Evolutionary conservation across 1,140 invertebrate species (phyloP).

Genomic region (Doryteuthis pealeii): DNA sequence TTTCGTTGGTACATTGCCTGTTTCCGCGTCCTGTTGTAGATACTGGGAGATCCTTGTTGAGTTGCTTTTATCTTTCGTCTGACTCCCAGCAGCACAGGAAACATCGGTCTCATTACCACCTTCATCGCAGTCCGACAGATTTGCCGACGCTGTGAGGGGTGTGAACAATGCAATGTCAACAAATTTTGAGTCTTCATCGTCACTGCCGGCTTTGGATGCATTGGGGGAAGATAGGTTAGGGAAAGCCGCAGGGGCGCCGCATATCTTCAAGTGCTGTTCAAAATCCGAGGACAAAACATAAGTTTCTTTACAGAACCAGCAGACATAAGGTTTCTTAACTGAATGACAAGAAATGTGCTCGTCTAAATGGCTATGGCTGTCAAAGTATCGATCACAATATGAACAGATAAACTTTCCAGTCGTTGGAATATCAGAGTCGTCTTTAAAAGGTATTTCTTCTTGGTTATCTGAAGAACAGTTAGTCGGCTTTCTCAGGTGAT

Average conservation of each 20-base stretch:
- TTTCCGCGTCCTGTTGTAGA: too few relatives aligned
- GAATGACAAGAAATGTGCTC: not conserved
- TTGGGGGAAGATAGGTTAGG: not conserved
- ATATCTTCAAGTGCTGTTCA: not conserved
- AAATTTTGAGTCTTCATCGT: not conserved
- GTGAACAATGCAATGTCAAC: not conserved
- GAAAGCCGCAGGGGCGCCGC: not conserved
- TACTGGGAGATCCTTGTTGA: too few relatives aligned
- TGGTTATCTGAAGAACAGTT: too few relatives aligned
- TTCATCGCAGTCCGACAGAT: not conserved
- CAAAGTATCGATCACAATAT: not conserved
- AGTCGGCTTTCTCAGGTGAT: too few relatives aligned
- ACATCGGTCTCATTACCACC: not conserved
- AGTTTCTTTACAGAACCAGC: not conserved
- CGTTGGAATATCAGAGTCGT: not conserved
- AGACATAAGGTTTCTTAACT: not conserved
- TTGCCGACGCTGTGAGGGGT: not conserved
- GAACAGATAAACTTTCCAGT: not conserved
- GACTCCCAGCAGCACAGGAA: too few relatives aligned
- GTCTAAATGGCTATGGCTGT: not conserved
- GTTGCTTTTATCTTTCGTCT: too few relatives aligned
- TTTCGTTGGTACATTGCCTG: too few relatives aligned
- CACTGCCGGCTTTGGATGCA: not conserved
- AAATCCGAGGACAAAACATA: not conserved
- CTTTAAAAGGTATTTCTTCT: not conserved